These are phyloP conservation scores for Lamprotornis superbus DNA, from an alignment of 2,113 vertebrate species.

Conservation along the genomic window DNA sequence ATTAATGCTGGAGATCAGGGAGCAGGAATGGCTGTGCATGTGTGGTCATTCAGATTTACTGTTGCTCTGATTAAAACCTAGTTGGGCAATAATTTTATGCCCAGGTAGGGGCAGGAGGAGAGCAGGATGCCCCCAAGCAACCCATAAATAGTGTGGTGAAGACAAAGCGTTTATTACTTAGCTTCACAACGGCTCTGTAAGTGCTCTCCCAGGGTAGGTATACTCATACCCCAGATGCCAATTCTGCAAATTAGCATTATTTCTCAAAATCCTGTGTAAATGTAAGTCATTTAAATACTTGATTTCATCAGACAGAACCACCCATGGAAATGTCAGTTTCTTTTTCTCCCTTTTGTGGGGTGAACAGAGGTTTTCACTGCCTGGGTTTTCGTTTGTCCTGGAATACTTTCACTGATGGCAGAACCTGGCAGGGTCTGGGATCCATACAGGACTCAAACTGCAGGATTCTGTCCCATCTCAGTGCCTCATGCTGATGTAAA, in stretches of 20 bases:
- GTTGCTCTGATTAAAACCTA: conserved; percentile 65
- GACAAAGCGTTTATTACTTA: conserved; percentile 80
- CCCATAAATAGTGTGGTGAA: conserved; percentile 80
- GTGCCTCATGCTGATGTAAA: background rate
- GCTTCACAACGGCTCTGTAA: conserved; percentile 68
- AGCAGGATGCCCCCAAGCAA: conserved; percentile 78
- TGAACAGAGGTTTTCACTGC: conserved; percentile 51
- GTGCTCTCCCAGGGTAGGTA: conserved; percentile 66
- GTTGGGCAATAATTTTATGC: conserved; percentile 67
- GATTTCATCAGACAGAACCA: conserved; percentile 40
- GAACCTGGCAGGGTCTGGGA: conserved; percentile 1
- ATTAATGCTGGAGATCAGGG: conserved; percentile 43
- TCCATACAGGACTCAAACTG: conserved; percentile 6
- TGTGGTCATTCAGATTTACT: conserved; percentile 70
- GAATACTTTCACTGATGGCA: conserved; percentile 8
- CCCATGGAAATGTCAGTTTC: conserved; percentile 27
- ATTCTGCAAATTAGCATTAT: conserved; percentile 71
- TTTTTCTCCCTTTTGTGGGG: conserved; percentile 29
- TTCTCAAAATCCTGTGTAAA: conserved; percentile 71
- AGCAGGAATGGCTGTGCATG: conserved; percentile 10
- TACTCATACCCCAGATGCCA: conserved; percentile 56
- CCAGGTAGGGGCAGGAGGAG: conserved; percentile 72
- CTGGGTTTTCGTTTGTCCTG: conserved; percentile 43
- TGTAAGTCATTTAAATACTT: conserved; percentile 64
- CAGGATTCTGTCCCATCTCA: background rate